Conservation (phyloP, 2,113 vertebrate genomes). For the Illadopsis cleaveri region DNA sequence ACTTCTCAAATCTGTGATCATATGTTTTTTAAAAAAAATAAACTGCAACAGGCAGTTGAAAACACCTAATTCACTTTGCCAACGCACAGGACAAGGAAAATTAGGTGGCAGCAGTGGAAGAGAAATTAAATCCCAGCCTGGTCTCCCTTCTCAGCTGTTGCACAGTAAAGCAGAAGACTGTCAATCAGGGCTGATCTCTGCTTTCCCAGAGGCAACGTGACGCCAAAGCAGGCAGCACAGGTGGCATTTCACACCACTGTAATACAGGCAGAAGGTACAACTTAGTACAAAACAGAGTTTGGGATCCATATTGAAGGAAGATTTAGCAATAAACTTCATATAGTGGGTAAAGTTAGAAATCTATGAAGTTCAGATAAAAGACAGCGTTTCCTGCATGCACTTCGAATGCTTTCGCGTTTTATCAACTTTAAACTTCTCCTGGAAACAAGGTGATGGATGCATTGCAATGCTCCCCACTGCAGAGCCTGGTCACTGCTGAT, state of each 20-base stretch:
- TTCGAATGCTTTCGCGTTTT: not conserved
- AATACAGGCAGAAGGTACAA: not conserved
- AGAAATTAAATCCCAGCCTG: not conserved
- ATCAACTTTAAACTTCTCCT: not conserved
- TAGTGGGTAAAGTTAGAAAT: not conserved
- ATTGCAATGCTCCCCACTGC: not conserved
- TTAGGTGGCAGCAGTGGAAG: not conserved
- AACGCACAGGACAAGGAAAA: not conserved
- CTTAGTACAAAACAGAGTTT: not conserved
- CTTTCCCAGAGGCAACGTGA: not conserved
- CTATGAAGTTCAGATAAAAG: not conserved
- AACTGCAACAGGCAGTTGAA: not conserved
- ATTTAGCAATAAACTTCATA: not conserved
- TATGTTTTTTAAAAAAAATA: not conserved
- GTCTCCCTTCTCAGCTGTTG: not conserved
- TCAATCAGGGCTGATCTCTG: not conserved
- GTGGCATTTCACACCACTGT: not conserved
- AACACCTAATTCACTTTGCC: not conserved
- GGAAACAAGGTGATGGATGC: not conserved
- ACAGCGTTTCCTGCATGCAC: fast-evolving
- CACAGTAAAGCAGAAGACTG: not conserved
- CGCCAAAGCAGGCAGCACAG: not conserved
- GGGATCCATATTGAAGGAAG: not conserved
- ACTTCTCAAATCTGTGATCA: not conserved
- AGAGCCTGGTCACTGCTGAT: not conserved